Evolutionary conservation across 2,113 vertebrate species (phyloP).

Genomic region (Xiphophorus maculatus): DNA sequence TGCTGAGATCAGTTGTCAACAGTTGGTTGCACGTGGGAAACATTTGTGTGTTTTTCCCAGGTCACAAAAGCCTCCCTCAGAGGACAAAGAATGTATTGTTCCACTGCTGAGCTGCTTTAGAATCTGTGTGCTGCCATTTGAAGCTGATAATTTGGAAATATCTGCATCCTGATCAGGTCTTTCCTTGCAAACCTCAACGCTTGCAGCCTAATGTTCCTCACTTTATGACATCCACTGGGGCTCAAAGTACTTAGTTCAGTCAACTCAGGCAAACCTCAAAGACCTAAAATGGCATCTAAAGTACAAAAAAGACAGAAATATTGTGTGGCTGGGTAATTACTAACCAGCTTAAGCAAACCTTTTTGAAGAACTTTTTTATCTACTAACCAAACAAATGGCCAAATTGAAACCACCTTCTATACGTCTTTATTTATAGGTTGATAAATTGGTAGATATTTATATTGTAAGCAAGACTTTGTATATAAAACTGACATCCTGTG

Average conservation of each 20-base stretch:
- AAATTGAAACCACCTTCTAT: background rate
- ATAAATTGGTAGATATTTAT: background rate
- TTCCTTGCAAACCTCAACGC: background rate
- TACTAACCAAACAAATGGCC: background rate
- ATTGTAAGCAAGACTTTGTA: background rate
- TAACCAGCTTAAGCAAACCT: background rate
- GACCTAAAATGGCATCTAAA: background rate
- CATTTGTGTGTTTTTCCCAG: constrained; percentile 43
- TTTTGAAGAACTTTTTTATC: background rate
- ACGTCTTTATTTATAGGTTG: background rate
- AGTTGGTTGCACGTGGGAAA: constrained; percentile 30
- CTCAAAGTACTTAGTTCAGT: background rate
- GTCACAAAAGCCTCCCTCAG: constrained; percentile 46
- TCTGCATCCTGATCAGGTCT: constrained; percentile 24
- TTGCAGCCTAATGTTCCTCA: background rate
- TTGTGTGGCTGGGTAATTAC: background rate
- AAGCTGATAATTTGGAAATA: constrained; percentile 13
- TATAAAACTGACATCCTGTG: background rate
- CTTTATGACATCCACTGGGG: background rate
- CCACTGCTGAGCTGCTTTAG: constrained; percentile 16
- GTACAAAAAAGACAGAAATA: background rate
- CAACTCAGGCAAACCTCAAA: background rate
- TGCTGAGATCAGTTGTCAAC: constrained; percentile 51
- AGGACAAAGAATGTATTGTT: constrained; percentile 54
- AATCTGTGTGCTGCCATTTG: constrained; percentile 12